Base-by-base conservation (phyloP, 2,797 vertebrate genomes). In the Mormyrus hasselquistii region DNA sequence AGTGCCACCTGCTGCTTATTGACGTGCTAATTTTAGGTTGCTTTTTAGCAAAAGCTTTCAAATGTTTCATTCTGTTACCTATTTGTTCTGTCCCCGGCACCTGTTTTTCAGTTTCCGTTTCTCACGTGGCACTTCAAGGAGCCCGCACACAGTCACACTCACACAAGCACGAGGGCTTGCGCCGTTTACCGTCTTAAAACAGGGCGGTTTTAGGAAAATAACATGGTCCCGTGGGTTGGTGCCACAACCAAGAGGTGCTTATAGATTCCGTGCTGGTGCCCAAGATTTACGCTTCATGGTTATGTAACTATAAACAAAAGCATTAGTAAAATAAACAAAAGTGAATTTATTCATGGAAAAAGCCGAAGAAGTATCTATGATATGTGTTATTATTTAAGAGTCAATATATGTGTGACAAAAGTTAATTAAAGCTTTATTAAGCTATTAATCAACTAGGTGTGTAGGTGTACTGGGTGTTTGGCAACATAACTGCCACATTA, bases 1-100 rank as follows among this genome's bases (percentile, higher is more conserved):
- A 69, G 88, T 25, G 91, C 92, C 94, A 94, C 94, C 94, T 94
- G 93, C 90, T 92, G 92, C 93, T 93, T 93, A 91, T 92, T 91
- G 73, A 90, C 86, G 16, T 49, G 79, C 93, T 95, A 95, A 94
- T 92, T 92, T 92, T 94, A 95, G 93, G 91, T 91, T 92, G 94
- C 94, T 94, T 95, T 95, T 95, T 90, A 94, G 93, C 93, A 94
- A 95, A 92, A 94, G 90, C 91, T 91, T 87, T 93, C 88, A 87
- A 91, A 94, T 94, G 93, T 95, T 94, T 94, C 92, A 93, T 95
- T 95, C 95, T 94, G 89, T 88, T 34, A 50, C 92, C 88, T 90
- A 89, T 92, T 91, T 16, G 89, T 93, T 92, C 91, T 92, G 89
- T 91, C 86, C 49, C 22, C 2, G 69, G 88, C 94, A 94, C 91